A percentile compares a stretch with the other conserved stretches of the same genome.
Evolutionary conservation across 2,113 vertebrate species (phyloP).

Genomic region (Talpa occidentalis): DNA sequence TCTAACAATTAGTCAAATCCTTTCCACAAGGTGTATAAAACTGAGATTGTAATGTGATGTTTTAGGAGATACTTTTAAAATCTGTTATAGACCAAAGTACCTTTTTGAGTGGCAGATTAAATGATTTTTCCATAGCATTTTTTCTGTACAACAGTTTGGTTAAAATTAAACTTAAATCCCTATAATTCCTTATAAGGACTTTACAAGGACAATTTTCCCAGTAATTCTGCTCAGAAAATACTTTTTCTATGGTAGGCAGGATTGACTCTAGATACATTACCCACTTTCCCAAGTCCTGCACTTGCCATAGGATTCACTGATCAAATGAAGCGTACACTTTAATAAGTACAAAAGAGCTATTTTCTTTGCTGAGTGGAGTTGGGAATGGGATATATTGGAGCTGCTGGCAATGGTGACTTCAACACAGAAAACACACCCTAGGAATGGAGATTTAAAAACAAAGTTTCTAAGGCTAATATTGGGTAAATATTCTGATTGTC

Average conservation of each 20-base stretch:
- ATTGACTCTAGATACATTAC: neutral
- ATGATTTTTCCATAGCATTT: neutral
- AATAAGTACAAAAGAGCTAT: neutral
- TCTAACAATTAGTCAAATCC: neutral
- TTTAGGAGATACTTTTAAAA: neutral
- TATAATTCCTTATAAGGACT: neutral
- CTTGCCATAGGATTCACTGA: neutral
- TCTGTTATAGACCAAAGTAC: neutral
- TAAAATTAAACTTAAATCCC: neutral
- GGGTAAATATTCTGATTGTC: neutral
- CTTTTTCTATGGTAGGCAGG: neutral
- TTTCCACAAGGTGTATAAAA: neutral
- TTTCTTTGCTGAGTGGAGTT: neutral
- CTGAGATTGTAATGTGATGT: neutral
- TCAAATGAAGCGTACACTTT: neutral
- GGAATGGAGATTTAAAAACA: neutral
- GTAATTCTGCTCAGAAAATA: neutral
- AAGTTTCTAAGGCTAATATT: neutral
- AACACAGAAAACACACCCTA: neutral
- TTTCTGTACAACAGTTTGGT: neutral
- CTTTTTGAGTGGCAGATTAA: neutral
- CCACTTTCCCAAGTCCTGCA: neutral
- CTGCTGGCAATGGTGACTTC: neutral
- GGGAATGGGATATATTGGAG: neutral
- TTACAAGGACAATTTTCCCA: neutral